phyloP scores from a whole-genome alignment of 2,888 invertebrate genomes.

The Philhelius pedissequus region DNA sequence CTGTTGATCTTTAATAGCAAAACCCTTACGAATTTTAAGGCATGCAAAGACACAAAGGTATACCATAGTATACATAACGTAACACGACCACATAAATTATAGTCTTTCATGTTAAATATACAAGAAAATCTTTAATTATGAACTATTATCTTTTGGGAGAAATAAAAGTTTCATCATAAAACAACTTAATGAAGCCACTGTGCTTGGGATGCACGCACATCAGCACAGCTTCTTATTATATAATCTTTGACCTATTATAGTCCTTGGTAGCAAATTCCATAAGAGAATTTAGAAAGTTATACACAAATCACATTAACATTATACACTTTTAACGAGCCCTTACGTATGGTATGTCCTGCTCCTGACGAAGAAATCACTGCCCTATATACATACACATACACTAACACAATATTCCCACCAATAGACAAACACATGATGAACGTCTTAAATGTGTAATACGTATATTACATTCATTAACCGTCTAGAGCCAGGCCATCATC shows the following conservation, averaged over 20 bases:
- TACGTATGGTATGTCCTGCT: neutral
- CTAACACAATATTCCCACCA: too few species aligned
- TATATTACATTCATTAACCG: constrained; percentile 17
- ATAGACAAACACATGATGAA: neutral
- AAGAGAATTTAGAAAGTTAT: neutral
- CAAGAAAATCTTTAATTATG: constrained; percentile 4
- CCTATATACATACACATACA: neutral
- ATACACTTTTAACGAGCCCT: constrained; percentile 56
- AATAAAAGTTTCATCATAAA: constrained; percentile 19
- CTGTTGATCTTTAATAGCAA: neutral
- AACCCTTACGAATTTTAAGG: neutral
- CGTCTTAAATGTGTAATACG: constrained; percentile 17
- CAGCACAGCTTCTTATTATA: neutral
- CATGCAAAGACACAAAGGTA: too few species aligned
- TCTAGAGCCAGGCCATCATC: constrained; percentile 14
- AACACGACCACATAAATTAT: neutral
- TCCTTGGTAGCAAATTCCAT: neutral
- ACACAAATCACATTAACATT: constrained; percentile 50
- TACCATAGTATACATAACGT: too few species aligned
- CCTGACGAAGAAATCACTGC: constrained; percentile 12
- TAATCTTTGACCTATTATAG: constrained; percentile 10
- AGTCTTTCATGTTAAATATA: constrained; percentile 1
- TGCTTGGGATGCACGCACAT: too few species aligned
- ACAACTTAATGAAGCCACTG: constrained; percentile 37
- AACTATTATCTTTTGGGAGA: constrained; percentile 15